Percentiles rank a stretch among this genome's conserved stretches.
phyloP scores from a whole-genome alignment of 2,113 vertebrate species.

The Xiphorhynchus elegans region DNA sequence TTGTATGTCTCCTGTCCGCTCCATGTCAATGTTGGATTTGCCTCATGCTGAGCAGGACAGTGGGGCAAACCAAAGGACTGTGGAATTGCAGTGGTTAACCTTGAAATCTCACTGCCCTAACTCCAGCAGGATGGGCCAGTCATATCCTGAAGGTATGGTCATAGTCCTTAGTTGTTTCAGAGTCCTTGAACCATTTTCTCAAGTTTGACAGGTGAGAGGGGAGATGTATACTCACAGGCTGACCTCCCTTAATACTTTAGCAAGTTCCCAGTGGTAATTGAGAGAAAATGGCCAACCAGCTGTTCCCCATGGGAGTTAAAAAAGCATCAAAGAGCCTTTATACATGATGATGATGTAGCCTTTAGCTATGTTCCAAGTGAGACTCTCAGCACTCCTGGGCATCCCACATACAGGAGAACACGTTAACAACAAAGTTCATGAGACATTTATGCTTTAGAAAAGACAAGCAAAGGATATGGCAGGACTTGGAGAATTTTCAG shows the following conservation, averaged over 20 bases:
- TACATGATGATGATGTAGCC: not conserved
- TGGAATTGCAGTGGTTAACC: not conserved
- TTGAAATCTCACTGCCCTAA: not conserved
- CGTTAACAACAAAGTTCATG: not conserved
- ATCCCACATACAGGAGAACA: not conserved
- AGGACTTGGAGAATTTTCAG: not conserved
- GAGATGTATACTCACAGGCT: not conserved
- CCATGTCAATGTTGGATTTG: not conserved
- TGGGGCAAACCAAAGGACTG: not conserved
- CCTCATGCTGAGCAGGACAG: not conserved
- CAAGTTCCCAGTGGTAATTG: not conserved
- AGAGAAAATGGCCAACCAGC: not conserved
- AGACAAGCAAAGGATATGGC: not conserved
- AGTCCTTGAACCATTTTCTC: not conserved
- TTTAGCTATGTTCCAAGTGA: not conserved
- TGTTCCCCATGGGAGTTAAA: not conserved
- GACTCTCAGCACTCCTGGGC: not conserved
- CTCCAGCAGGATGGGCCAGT: not conserved
- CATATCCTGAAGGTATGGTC: not conserved
- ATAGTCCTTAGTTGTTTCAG: not conserved
- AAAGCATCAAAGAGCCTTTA: not conserved
- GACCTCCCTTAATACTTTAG: not conserved
- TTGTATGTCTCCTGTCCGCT: not conserved
- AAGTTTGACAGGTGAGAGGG: not conserved
- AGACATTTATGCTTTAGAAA: not conserved